A percentile compares a stretch with the other conserved stretches of the same genome.
phyloP scores from a whole-genome alignment of 2,797 vertebrate genomes.

The Trichosurus vulpecula region DNA sequence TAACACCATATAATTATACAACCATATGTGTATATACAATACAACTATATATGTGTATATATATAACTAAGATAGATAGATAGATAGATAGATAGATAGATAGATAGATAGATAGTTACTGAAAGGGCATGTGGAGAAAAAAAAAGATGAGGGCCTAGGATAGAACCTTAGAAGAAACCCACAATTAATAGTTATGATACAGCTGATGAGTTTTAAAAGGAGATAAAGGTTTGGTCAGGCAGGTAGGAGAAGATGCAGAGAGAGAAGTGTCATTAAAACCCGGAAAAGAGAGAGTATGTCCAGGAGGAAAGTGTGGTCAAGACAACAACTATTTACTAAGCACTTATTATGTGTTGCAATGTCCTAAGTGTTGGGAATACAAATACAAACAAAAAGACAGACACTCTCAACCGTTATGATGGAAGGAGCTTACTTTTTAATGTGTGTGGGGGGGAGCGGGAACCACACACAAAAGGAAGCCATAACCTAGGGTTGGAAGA shows the following conservation, averaged over 20 bases:
- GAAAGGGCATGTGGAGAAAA: background rate
- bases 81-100: no score
- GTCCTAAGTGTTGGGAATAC: background rate
- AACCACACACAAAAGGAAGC: background rate
- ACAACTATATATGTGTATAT: no score
- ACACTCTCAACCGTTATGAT: background rate
- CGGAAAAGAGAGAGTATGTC: background rate
- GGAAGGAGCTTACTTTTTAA: background rate
- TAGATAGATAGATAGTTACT: background rate
- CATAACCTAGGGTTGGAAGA: background rate
- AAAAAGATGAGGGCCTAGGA: background rate
- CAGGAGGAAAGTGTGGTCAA: background rate
- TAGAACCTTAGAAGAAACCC: background rate
- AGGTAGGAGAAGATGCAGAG: background rate
- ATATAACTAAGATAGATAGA: no score
- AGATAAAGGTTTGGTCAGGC: background rate
- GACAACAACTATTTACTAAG: background rate
- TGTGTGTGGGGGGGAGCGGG: no score
- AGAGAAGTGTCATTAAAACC: background rate
- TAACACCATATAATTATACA: no score
- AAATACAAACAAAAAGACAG: background rate
- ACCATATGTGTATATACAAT: no score
- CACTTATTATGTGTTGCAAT: background rate
- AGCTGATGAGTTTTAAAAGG: background rate
- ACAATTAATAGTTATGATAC: background rate